Base-by-base conservation (phyloP, 2,797 vertebrate species). In the Sebastes taczanowskii region DNA sequence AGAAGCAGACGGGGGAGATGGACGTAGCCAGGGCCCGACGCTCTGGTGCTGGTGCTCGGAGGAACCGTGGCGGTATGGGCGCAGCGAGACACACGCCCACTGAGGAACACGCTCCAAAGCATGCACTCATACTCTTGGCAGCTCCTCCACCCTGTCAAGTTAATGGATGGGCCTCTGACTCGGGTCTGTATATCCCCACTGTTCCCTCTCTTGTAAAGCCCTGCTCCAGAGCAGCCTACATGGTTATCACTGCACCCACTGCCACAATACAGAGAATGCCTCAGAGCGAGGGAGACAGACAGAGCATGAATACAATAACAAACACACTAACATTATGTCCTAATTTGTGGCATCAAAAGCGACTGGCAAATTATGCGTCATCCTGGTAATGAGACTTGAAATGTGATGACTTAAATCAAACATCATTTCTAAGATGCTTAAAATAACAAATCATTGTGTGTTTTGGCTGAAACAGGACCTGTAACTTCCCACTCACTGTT, bases 101-200 rank as follows among this genome's bases (percentile, higher is more conserved):
- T 16, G 72, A 90, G 86, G 83, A 91, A 78, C 74, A 71, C 74
- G 89, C 89, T 94, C 94, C 93, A 94, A 94, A 91, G 83, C 94
- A 93, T 94, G 90, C 84, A 87, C 91, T 94, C 94, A 94, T 91
- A 86, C 87, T 89, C 88, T 92, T 94, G 94, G 94, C 94, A 91
- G 92, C 91, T 83, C 77, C 89, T 92, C 89, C 89, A 84, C 88
- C 86, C 92, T 94, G 94, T 94, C 94, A 94, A 92, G 75, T 90
- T 94, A 94, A 95, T 93, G 91, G 93, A 95, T 93, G 91, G 91
- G 91, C 90, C 91, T 94, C 89, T 89, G 93, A 92, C 91, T 93
- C 84, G 74, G 81, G 86, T 90, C 92, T 93, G 92, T 87, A 92
- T 93, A 92, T 94, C 90, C 88, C 83, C 89, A 91, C 92, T 92